Evolutionary conservation across 2,113 vertebrate species (phyloP).

Genomic region (Lamprologus speciosus): DNA sequence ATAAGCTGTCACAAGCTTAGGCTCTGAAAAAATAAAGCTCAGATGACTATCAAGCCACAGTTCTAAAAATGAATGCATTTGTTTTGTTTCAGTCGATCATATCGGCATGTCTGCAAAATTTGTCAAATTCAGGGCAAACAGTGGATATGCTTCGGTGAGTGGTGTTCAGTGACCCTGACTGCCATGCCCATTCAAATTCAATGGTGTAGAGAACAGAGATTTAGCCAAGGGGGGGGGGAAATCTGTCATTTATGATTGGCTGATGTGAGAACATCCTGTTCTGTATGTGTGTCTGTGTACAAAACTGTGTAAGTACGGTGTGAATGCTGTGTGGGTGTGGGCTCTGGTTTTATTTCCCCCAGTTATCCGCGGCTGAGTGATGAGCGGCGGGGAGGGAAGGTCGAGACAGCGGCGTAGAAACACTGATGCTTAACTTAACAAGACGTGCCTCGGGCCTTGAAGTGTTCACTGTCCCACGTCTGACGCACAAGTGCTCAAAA

Average conservation of each 20-base stretch:
- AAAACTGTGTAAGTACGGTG: neutral
- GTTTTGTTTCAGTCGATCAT: neutral
- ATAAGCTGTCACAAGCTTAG: neutral
- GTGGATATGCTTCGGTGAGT: neutral
- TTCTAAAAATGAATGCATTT: neutral
- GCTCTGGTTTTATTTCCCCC: constrained; percentile 18
- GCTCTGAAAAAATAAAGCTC: neutral
- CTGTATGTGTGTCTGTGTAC: neutral
- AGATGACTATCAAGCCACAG: neutral
- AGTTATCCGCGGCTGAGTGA: constrained; percentile 26
- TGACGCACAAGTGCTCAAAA: neutral
- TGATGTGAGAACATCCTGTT: constrained; percentile 39
- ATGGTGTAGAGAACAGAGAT: neutral
- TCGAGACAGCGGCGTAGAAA: neutral
- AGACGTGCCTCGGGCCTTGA: neutral
- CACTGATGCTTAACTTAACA: constrained; percentile 6
- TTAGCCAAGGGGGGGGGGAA: neutral
- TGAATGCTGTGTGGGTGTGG: neutral
- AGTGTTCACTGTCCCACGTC: neutral
- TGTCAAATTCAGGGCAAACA: neutral
- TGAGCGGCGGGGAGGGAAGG: neutral
- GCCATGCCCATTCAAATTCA: neutral
- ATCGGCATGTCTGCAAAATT: neutral
- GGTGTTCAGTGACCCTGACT: neutral
- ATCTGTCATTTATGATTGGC: constrained; percentile 11